Evolutionary conservation across 2,113 vertebrate genomes (phyloP).

Genomic region (Oryzias javanicus): DNA sequence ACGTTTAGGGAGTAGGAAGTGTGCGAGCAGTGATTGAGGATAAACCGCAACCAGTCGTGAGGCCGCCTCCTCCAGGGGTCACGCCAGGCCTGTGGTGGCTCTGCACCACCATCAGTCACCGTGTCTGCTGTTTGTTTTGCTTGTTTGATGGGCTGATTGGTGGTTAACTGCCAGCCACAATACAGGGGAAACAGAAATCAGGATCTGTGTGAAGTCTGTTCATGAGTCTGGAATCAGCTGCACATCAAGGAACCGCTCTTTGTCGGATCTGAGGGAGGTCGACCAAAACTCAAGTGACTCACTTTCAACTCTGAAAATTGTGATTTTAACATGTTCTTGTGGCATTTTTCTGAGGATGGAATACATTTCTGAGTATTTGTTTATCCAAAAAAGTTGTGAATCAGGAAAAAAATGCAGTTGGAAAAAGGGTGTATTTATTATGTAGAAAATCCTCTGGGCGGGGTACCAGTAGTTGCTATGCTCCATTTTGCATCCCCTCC

Average conservation of each 20-base stretch:
- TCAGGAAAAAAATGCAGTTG: no score
- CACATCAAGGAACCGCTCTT: neutral
- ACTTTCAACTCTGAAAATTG: no score
- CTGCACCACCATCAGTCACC: slow-evolving; percentile 58
- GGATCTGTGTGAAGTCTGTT: slow-evolving; percentile 7
- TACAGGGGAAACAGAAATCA: slow-evolving; percentile 23
- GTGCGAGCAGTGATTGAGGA: slow-evolving; percentile 62
- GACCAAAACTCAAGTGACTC: neutral
- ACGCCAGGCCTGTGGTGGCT: slow-evolving; percentile 33
- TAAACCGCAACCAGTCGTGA: slow-evolving; percentile 70
- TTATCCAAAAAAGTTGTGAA: no score
- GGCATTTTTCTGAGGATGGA: no score
- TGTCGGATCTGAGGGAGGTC: neutral
- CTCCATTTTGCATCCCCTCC: no score
- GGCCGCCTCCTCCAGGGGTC: slow-evolving; percentile 48
- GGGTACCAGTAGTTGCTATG: no score
- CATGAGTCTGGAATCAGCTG: neutral
- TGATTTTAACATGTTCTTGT: no score
- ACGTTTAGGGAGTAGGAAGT: slow-evolving; percentile 74
- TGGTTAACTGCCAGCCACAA: slow-evolving; percentile 52
- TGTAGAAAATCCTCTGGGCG: no score
- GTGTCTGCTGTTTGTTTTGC: slow-evolving; percentile 65
- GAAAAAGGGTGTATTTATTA: no score
- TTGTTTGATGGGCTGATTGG: slow-evolving; percentile 61
- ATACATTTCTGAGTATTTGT: no score